These are phyloP conservation scores for Mustelus asterias DNA, from an alignment of 2,113 vertebrate genomes.

Conservation along the genomic window DNA sequence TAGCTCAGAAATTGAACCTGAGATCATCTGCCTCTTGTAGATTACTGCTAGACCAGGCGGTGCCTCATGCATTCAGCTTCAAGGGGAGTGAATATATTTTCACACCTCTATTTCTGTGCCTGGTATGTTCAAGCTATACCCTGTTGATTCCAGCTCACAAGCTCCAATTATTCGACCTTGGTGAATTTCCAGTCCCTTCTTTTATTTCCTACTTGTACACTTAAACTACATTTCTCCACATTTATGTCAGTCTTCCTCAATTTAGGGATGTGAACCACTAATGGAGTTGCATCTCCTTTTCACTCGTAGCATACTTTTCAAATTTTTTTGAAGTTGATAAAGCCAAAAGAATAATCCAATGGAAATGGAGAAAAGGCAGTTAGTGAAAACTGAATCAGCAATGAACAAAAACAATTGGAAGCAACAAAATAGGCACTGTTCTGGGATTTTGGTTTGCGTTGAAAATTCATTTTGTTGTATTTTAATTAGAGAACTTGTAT, in stretches of 20 bases:
- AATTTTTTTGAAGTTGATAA: background rate
- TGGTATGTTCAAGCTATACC: background rate
- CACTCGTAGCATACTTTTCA: background rate
- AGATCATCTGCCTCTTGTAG: background rate
- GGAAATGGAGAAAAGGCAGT: background rate
- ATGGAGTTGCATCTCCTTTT: background rate
- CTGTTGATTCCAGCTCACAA: background rate
- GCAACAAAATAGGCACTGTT: background rate
- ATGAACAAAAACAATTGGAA: background rate
- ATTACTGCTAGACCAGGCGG: background rate
- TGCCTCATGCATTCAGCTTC: background rate
- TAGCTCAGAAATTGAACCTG: background rate
- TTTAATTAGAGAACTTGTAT: background rate
- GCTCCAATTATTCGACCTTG: background rate
- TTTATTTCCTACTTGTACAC: background rate
- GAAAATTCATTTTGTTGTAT: background rate
- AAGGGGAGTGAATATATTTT: background rate
- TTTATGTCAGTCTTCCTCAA: background rate
- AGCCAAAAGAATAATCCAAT: background rate
- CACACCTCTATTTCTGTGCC: background rate
- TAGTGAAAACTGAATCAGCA: background rate
- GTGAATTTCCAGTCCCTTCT: background rate
- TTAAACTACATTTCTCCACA: background rate
- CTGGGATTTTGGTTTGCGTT: background rate
- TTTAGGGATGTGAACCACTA: background rate